Percentiles rank a stretch among this genome's conserved stretches.
phyloP scores from a whole-genome alignment of 1,140 invertebrate species.

The Drosophila ironensis region DNA sequence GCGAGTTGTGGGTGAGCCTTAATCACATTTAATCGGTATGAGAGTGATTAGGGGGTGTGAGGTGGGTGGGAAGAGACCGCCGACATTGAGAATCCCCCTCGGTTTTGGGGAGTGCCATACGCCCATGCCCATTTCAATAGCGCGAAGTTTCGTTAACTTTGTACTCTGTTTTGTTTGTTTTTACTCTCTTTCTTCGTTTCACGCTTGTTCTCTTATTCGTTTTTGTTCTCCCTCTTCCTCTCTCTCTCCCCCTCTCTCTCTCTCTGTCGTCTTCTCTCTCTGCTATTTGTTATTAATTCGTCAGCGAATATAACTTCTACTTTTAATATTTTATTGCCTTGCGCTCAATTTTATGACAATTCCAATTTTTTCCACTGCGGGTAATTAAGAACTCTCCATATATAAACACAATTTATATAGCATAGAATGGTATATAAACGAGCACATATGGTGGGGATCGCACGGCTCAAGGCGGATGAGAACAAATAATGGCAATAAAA shows the following conservation, averaged over 20 bases:
- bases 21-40: constrained; percentile 67
- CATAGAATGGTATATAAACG: not conserved
- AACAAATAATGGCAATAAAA: not conserved
- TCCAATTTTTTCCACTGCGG: constrained; percentile 29
- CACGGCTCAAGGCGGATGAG: constrained; percentile 2
- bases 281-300: constrained; percentile 57
- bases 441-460: constrained; percentile 14
- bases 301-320: constrained; percentile 35
- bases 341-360: constrained; percentile 44
- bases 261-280: not conserved
- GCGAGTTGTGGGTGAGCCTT: constrained; percentile 68
- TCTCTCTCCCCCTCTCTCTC: not conserved
- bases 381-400: constrained; percentile 34
- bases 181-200: constrained; percentile 11
- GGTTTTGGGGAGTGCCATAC: constrained; percentile 26
- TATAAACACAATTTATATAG: not conserved
- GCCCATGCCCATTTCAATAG: constrained; percentile 71
- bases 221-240: too few relatives aligned
- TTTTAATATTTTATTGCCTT: constrained; percentile 31
- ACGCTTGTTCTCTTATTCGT: too few relatives aligned
- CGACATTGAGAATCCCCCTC: constrained; percentile 30
- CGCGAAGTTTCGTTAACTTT: constrained; percentile 67
- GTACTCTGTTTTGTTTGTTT: constrained; percentile 69
- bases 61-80: not conserved
- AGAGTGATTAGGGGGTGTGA: not conserved